A percentile compares a stretch with the other conserved stretches of the same genome.
phyloP scores from a whole-genome alignment of 92 coral and sea anemone species.

The Diadumene lineata region DNA sequence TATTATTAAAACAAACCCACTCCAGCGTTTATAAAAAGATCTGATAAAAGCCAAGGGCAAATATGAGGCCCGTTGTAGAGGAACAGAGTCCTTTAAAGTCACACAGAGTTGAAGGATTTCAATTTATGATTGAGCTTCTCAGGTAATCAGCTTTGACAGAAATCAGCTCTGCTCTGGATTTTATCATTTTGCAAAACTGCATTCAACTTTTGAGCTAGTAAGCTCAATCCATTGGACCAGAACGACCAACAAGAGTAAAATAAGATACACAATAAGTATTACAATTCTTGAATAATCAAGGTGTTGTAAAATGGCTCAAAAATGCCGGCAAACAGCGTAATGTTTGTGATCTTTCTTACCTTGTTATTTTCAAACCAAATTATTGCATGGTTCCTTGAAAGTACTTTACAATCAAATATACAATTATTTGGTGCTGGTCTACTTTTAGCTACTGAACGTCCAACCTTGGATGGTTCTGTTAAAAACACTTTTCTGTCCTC shows the following conservation, averaged over 20 bases:
- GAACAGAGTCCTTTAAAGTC: background rate
- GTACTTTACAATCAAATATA: conserved; percentile 96
- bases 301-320: background rate
- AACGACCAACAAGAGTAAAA: conserved; percentile 14
- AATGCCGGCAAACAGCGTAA: background rate
- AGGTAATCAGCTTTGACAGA: background rate
- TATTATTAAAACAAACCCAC: background rate
- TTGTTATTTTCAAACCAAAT: conserved; percentile 95
- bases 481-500: conserved; percentile 87
- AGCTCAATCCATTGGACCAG: background rate
- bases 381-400: conserved; percentile 99
- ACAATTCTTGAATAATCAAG: background rate
- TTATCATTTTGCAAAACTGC: background rate
- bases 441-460: conserved; percentile 98
- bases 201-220: background rate
- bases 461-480: conserved; percentile 85
- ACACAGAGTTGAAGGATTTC: background rate
- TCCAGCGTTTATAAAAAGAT: background rate
- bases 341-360: conserved; percentile 58
- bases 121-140: background rate
- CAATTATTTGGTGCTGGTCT: conserved; percentile 90
- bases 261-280: background rate
- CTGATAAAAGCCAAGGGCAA: background rate
- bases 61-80: background rate
- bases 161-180: background rate